phyloP scores from a whole-genome alignment of 2,113 vertebrate species.

The Upupa epops region DNA sequence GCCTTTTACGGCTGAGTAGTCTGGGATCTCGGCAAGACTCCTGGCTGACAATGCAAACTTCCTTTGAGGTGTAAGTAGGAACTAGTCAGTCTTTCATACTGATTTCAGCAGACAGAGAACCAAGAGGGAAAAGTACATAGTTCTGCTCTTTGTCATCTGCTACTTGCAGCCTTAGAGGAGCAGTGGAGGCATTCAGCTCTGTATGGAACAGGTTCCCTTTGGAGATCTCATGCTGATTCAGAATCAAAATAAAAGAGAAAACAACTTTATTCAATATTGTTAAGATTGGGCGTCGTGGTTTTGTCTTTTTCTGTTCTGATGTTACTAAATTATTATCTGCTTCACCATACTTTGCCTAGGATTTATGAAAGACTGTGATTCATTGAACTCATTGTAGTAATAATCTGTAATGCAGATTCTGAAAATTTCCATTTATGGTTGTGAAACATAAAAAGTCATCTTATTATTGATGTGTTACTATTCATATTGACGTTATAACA shows the following conservation, averaged over 20 bases:
- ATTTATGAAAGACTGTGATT: background rate
- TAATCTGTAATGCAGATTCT: background rate
- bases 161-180: background rate
- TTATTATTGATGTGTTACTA: background rate
- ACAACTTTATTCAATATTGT: background rate
- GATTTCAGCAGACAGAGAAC: background rate
- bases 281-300: background rate
- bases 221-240: background rate
- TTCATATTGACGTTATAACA: conserved; percentile 36
- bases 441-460: background rate
- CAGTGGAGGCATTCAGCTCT: background rate
- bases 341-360: background rate
- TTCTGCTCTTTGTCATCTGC: background rate
- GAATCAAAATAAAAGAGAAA: background rate
- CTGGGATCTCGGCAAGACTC: background rate
- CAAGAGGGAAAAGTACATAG: background rate
- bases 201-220: background rate
- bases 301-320: background rate
- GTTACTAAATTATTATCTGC: background rate
- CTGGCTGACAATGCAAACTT: background rate
- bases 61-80: background rate
- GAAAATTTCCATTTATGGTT: background rate
- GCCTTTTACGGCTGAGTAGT: background rate
- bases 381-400: background rate
- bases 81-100: background rate